Base-by-base conservation (phyloP, 2,797 vertebrate species). In the Trachurus trachurus region DNA sequence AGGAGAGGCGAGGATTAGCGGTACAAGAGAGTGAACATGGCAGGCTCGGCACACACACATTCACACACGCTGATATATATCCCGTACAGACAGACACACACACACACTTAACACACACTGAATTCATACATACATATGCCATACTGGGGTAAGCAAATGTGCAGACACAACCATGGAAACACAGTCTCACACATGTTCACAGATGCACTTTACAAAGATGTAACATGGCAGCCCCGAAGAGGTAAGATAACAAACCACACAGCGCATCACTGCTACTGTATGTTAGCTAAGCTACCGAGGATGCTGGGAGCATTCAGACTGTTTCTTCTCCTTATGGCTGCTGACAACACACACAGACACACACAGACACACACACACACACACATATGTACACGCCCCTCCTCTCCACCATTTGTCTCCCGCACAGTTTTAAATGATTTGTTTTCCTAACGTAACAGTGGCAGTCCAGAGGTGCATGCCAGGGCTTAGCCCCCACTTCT, bases 1-100 rank as follows among this genome's bases (percentile, higher is more conserved):
- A 94, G 91, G 87, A 93, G 84, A 86, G 85, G 90, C 69, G 81
- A 87, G 83, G 91, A 94, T 94, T 94, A 93, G 87, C 62, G 67
- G 65, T 87, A 92, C 83, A 78, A 92, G 80, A 87, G 83, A 88
- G 82, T 84, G 81, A 88, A 91, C 90, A 93, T 91, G 87, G 84
- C 90, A 92, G 89, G 85, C 87, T 85, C 71, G 45, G 69, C 82
- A 66, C 85, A 81, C 86, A 73, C 80, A 67, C 58, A 68, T 19
- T 37, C 34, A 21, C 78, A 76, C 75, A 31, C 50, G 16, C 52
- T n/a, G 61, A 49, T 76, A 66, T 71, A 66, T 56, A 73, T 26
- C 61, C 40, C 5, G 31, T 31, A 12, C 58, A 65, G 78, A 74
- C 50, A 53, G 68, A 50, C 76, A 34, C 60, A 59, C 66, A 29